phyloP scores from a whole-genome alignment of 2,113 vertebrate species.

The Clarias gariepinus region DNA sequence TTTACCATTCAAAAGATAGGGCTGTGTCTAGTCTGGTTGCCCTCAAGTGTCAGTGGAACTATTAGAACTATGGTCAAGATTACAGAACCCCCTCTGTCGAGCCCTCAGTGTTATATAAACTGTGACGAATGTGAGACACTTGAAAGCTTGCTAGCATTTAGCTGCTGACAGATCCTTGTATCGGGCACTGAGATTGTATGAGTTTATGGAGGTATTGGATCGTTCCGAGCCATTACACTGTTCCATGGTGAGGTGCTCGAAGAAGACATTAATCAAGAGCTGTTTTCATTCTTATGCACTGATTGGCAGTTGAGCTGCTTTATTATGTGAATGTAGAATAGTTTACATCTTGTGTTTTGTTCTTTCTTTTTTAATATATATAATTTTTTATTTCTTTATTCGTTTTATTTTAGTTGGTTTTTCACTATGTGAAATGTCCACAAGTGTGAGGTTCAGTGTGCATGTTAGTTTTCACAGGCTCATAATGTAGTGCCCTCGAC shows the following conservation, averaged over 20 bases:
- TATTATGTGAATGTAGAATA: background rate
- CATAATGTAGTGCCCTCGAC: conserved; percentile 44
- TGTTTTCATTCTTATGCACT: conserved; percentile 23
- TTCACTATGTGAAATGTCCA: background rate
- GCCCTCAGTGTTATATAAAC: conserved; percentile 27
- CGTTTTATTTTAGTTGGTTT: background rate
- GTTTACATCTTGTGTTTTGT: background rate
- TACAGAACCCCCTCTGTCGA: background rate
- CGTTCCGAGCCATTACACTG: conserved; percentile 38
- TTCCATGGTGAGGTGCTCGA: background rate
- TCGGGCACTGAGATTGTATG: background rate
- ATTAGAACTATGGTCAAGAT: background rate
- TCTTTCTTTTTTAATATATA: background rate
- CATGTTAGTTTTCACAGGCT: conserved; percentile 50
- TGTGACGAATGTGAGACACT: conserved; percentile 21
- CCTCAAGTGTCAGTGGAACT: background rate
- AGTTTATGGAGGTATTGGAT: conserved; percentile 28
- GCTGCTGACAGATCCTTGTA: background rate
- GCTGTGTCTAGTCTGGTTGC: background rate
- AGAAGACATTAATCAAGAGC: conserved; percentile 21
- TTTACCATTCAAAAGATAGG: background rate
- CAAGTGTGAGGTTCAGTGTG: background rate
- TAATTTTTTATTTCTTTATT: background rate
- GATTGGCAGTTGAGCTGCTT: conserved; percentile 48
- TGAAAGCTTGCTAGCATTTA: background rate